Base-by-base conservation (phyloP, 53 echinoderm and acorn worm species). In the Hippasteria phrygiana region DNA sequence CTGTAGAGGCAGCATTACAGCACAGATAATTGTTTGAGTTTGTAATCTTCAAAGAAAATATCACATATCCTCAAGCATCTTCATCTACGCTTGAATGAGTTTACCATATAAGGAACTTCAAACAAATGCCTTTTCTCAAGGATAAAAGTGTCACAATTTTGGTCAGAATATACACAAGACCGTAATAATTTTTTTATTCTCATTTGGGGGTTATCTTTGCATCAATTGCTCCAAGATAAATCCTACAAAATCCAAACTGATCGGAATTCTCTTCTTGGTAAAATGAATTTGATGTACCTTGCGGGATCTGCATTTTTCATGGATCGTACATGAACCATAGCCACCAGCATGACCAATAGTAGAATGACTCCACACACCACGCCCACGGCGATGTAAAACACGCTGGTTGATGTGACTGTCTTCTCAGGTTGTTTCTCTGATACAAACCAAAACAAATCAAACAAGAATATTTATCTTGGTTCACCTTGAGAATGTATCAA, bases 381-480 rank as follows among this genome's bases (percentile, higher is more conserved):
- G 10, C 99, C 99, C 22, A 98, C 94, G n/a, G 95, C 94, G 29
- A 98, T 98, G 93, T 98, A 98, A 85, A 98, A 98, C 77, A 98
- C 87, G 77, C 93, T 98, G 40, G 94, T 95, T 0, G 95, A 93
- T 2, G 94, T 94, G 12, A 94, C 91, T 1, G 93, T 46, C 36
- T 76, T 88, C 28, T 74, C 69, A 3, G 71, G 77, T 43, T 62
- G 74, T 35, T 79, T 73, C 22, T 62, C 63, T 71, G 71, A 71
- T 91, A 74, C 18, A 12, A 33, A 78, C 70, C 6, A 55, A 75
- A 85, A 84, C 13, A 51, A 48, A 10, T 54, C 59, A 59, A 59
- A 24, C 16, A 59, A 3, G 3, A 59, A 18, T 24, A 22, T 24
- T 59, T 18, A 0, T 22, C 59, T 24, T 24, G 22, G 11, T 11